Base-by-base conservation (phyloP, 2,113 vertebrate genomes). In the western clawed frog (Xenopus tropicalis) region DNA sequence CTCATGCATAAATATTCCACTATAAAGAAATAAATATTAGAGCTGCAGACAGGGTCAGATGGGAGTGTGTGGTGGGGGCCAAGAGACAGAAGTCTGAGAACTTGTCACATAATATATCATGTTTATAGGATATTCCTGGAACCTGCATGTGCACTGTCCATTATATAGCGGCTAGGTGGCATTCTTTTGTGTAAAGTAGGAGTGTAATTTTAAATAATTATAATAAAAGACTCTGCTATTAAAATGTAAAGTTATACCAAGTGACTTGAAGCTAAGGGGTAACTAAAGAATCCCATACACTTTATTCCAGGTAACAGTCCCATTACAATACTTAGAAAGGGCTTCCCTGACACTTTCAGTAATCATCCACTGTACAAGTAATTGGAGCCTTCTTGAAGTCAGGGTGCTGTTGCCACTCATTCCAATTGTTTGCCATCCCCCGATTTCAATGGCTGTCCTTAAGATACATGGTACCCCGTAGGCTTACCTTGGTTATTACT, bases 61-160 rank as follows among this genome's bases (percentile, higher is more conserved):
- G 37, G 37, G 24, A 62, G 23, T 29, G 14, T 7, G 12, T 29
- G 8, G 14, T 62, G 57, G 24, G 11, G 23, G 17, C 2, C 0
- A 21, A n/a, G 42, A 57, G 19, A 42, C 51, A 69, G 24, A 42
- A 13, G 51, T 42, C 67, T 56, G 67, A 56, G 51, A 57, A 69
- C 19, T 20, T 42, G 0, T 65, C 37, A 24, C 46, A 19, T 14
- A 16, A n/a, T 67, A 21, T 16, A 54, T 24, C 29, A 37, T 3
- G 29, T 37, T 37, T 37, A 67, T 52, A 51, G 3, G 14, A 25
- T 24, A 25, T 54, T 29, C 46, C 14, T 24, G 14, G 52, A 46
- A 52, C 22, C 46, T 68, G 19, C 14, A 19, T 68, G 66, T 17
- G 14, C 22, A 12, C 24, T 19, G 19, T 20, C 19, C 3, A 58